Conservation (phyloP, 2,888 invertebrate genomes). For the Drosophila vallismaia region DNA sequence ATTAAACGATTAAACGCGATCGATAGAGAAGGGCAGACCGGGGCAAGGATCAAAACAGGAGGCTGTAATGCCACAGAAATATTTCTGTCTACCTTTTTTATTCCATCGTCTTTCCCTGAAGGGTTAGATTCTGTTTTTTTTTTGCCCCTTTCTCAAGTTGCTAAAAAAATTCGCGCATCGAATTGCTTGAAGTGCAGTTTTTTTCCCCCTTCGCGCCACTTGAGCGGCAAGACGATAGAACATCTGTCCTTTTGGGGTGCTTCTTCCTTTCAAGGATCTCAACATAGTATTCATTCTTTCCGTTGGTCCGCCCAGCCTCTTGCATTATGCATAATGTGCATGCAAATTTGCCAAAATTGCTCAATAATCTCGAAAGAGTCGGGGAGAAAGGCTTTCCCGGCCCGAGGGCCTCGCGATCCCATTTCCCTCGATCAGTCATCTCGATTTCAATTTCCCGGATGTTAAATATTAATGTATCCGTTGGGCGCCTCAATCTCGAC, state of each 20-base stretch:
- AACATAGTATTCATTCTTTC: constrained; percentile 14
- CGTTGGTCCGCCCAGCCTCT: constrained; percentile 34
- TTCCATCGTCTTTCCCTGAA: constrained; percentile 45
- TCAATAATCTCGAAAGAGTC: constrained; percentile 51
- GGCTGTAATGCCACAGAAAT: constrained; percentile 27
- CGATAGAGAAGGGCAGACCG: constrained; percentile 56
- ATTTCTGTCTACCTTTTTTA: constrained; percentile 51
- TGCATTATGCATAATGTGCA: constrained; percentile 72
- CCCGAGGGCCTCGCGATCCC: constrained; percentile 23
- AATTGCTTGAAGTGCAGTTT: constrained; percentile 65
- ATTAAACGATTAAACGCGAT: constrained; percentile 79
- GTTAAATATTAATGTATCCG: constrained; percentile 66
- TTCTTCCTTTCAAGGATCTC: constrained; percentile 23
- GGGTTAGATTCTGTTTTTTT: constrained; percentile 61
- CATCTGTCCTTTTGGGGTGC: constrained; percentile 38
- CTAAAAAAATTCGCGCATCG: constrained; percentile 72
- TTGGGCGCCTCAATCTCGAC: constrained; percentile 32
- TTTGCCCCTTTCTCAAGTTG: constrained; percentile 52
- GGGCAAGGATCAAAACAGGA: constrained; percentile 47
- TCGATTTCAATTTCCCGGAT: constrained; percentile 78
- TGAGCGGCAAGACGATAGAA: constrained; percentile 42
- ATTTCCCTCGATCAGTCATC: constrained; percentile 52
- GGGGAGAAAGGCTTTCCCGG: constrained; percentile 16
- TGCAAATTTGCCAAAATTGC: constrained; percentile 76
- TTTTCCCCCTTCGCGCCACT: constrained; percentile 27